phyloP scores from a whole-genome alignment of 2,888 invertebrate genomes.

The Unio delphinus region DNA sequence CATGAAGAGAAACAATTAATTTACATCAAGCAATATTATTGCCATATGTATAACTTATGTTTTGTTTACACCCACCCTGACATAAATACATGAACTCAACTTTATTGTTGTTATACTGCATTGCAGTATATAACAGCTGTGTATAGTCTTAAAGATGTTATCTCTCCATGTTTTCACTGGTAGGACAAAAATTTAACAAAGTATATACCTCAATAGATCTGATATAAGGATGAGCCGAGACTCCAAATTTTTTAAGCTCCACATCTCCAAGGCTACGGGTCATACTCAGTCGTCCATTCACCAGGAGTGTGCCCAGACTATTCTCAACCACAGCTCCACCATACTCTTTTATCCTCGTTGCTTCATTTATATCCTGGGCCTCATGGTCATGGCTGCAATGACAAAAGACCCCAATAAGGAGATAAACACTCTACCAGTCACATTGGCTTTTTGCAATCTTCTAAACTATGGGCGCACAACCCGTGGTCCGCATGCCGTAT shows the following conservation, averaged over 20 bases:
- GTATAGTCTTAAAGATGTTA: no score
- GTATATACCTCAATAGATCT: slow-evolving; percentile 65
- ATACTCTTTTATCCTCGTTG: slow-evolving; percentile 69
- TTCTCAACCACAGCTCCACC: slow-evolving; percentile 71
- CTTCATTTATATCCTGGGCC: slow-evolving; percentile 72
- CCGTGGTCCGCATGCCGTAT: no score
- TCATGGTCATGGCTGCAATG: slow-evolving; percentile 68
- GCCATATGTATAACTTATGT: no score
- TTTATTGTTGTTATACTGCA: background rate
- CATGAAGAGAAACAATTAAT: no score
- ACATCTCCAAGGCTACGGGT: slow-evolving; percentile 74
- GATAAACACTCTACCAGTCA: no score
- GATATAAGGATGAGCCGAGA: slow-evolving; percentile 72
- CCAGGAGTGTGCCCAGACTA: slow-evolving; percentile 70
- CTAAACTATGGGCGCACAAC: no score
- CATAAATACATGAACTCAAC: background rate
- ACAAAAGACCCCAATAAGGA: no score
- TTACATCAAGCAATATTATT: no score
- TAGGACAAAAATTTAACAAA: background rate
- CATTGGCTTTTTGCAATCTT: no score
- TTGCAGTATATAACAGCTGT: background rate
- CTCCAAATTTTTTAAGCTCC: slow-evolving; percentile 73
- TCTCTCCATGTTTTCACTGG: no score
- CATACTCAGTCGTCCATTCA: slow-evolving; percentile 74
- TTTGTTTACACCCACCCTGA: background rate